Conservation (phyloP, 1,140 invertebrate genomes). For the Augochlora pura region DNA sequence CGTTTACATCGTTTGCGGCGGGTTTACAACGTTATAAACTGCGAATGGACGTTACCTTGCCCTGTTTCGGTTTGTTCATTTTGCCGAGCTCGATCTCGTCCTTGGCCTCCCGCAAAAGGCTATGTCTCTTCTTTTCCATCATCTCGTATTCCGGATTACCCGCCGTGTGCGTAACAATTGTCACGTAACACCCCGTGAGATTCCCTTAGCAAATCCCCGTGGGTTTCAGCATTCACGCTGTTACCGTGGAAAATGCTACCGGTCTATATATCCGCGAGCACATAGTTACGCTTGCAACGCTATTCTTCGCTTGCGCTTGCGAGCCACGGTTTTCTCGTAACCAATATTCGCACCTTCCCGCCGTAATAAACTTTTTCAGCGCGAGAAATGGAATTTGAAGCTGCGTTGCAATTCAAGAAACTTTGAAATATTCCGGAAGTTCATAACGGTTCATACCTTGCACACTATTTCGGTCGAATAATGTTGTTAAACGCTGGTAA, state of each 20-base stretch:
- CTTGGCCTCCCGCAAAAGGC: slow-evolving; percentile 72
- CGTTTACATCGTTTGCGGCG: too few relatives aligned
- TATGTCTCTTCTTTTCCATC: slow-evolving; percentile 64
- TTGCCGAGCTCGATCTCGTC: slow-evolving; percentile 74
- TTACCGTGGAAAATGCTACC: not conserved
- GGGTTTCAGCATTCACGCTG: not conserved
- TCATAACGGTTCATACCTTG: too few relatives aligned
- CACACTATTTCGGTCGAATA: too few relatives aligned
- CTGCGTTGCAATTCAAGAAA: too few relatives aligned
- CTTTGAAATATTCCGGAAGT: too few relatives aligned
- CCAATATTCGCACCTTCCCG: too few relatives aligned
- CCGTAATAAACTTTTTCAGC: too few relatives aligned
- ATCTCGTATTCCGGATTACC: slow-evolving; percentile 46
- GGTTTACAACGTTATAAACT: slow-evolving; percentile 6
- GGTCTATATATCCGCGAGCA: not conserved
- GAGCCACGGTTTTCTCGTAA: too few relatives aligned
- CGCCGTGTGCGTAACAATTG: not conserved
- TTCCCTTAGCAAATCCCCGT: not conserved
- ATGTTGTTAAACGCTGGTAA: too few relatives aligned
- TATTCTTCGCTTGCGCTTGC: not conserved
- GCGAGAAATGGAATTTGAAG: too few relatives aligned
- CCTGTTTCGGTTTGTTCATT: slow-evolving; percentile 70
- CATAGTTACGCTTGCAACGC: not conserved
- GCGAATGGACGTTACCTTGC: slow-evolving; percentile 66
- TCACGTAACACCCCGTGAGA: slow-evolving; percentile 17